A percentile compares a stretch with the other conserved stretches of the same genome.
Evolutionary conservation across 2,888 invertebrate species (phyloP).

Genomic region (Perizoma affinitatum): DNA sequence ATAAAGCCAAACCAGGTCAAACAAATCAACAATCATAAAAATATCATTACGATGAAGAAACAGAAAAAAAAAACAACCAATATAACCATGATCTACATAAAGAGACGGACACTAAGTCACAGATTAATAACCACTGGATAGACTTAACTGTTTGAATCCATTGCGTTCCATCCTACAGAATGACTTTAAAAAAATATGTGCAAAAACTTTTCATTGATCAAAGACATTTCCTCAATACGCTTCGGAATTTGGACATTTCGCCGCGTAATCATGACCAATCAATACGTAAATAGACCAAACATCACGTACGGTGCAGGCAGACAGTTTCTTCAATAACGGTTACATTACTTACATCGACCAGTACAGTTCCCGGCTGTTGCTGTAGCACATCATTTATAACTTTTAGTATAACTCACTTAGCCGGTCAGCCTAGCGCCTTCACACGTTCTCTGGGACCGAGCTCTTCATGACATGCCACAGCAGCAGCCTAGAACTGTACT

Average conservation of each 20-base stretch:
- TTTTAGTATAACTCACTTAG: too few relatives aligned
- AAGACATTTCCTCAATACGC: slow-evolving; percentile 29
- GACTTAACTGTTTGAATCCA: background rate
- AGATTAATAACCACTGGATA: background rate
- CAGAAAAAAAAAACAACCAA: slow-evolving; percentile 5
- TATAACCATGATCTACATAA: slow-evolving; percentile 12
- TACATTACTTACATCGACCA: background rate
- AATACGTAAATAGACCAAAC: slow-evolving; percentile 3
- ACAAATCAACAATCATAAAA: slow-evolving; percentile 4
- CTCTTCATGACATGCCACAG: background rate
- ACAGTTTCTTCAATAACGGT: slow-evolving; percentile 11
- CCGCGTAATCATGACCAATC: slow-evolving; percentile 32
- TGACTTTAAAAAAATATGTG: slow-evolving; percentile 7
- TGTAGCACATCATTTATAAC: slow-evolving; percentile 10
- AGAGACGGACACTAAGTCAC: background rate
- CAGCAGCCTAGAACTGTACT: slow-evolving; percentile 4
- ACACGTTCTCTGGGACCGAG: too few relatives aligned
- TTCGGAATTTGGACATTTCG: slow-evolving; percentile 28
- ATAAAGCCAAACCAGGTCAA: slow-evolving; percentile 20
- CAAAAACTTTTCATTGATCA: slow-evolving; percentile 18
- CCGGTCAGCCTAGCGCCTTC: too few relatives aligned
- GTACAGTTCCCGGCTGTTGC: background rate
- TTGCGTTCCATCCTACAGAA: slow-evolving; percentile 1
- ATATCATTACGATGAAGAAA: slow-evolving; percentile 16
- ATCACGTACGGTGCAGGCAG: slow-evolving; percentile 18